A percentile compares a stretch with the other conserved stretches of the same genome.
phyloP scores from a whole-genome alignment of 2,113 vertebrate species.

The Dromaius novaehollandiae region DNA sequence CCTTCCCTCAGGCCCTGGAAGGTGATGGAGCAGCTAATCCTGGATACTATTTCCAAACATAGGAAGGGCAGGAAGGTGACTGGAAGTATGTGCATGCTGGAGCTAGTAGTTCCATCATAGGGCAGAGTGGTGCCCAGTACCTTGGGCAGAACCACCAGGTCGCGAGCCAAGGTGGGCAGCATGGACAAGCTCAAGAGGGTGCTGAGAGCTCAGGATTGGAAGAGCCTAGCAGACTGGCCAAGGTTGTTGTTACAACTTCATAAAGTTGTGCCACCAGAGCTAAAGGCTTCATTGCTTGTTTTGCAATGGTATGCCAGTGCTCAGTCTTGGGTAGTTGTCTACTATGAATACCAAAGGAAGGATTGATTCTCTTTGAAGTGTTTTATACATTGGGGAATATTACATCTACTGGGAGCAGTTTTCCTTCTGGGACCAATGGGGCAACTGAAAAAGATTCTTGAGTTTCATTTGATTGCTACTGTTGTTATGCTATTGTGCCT shows the following conservation, averaged over 20 bases:
- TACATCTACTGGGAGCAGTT: slow-evolving; percentile 80
- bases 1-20: too few relatives aligned
- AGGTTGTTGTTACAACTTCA: slow-evolving; percentile 69
- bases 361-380: slow-evolving; percentile 73
- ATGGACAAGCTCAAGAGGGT: too few relatives aligned
- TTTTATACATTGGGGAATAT: slow-evolving; percentile 82
- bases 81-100: too few relatives aligned
- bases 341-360: slow-evolving; percentile 76
- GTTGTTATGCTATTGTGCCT: slow-evolving; percentile 80
- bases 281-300: slow-evolving; percentile 79
- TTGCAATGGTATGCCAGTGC: slow-evolving; percentile 64
- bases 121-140: too few relatives aligned
- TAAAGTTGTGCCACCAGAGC: slow-evolving; percentile 75
- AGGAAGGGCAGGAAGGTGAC: too few relatives aligned
- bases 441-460: slow-evolving; percentile 94
- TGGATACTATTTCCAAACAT: too few relatives aligned
- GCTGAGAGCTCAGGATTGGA: too few relatives aligned
- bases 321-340: slow-evolving; percentile 77
- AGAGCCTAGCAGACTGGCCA: too few relatives aligned
- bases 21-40: too few relatives aligned
- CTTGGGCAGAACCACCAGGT: too few relatives aligned
- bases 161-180: too few relatives aligned
- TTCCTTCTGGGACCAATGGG: slow-evolving; percentile 94
- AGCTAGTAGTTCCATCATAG: too few relatives aligned
- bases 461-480: slow-evolving; percentile 88